Percentiles rank a stretch among this genome's conserved stretches.
These are phyloP conservation scores for Macrostomum lignano DNA, from an alignment of 1,140 invertebrate genomes.

Conservation along the genomic window DNA sequence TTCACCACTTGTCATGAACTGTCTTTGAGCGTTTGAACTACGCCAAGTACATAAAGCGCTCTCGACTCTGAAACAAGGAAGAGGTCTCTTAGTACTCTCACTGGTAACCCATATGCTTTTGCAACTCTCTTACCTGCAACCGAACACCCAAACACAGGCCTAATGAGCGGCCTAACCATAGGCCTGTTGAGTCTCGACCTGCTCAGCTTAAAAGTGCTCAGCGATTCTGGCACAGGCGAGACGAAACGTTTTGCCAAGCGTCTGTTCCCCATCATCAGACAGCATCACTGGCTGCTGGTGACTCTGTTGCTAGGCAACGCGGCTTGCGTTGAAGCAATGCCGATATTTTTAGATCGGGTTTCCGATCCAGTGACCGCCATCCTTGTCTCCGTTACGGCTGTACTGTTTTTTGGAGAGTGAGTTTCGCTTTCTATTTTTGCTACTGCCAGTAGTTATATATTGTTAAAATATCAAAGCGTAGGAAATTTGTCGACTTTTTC, in stretches of 20 bases:
- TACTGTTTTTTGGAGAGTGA: conserved; percentile 26
- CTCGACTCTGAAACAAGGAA: too few relatives aligned
- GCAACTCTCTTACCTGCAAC: too few relatives aligned
- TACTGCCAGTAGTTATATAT: not conserved
- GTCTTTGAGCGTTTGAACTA: too few relatives aligned
- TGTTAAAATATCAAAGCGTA: too few relatives aligned
- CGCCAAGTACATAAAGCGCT: too few relatives aligned
- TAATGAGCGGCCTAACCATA: conserved; percentile 23
- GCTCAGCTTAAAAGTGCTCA: conserved; percentile 15
- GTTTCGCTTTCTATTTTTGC: conserved; percentile 8
- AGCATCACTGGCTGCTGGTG: conserved; percentile 20
- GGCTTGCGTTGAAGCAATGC: conserved; percentile 23
- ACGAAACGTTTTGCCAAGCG: conserved; percentile 15
- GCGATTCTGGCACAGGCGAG: conserved; percentile 13
- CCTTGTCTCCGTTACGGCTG: conserved; percentile 19
- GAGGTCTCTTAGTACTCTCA: too few relatives aligned
- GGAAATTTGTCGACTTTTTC: conserved; percentile 8
- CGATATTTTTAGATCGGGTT: conserved; percentile 20
- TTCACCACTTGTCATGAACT: too few relatives aligned
- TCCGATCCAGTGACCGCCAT: conserved; percentile 19
- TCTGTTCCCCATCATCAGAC: conserved; percentile 16
- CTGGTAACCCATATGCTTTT: too few relatives aligned
- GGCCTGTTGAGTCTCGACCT: conserved; percentile 19
- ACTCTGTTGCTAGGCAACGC: conserved; percentile 21
- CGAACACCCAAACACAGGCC: too few relatives aligned